phyloP scores from a whole-genome alignment of 2,888 invertebrate genomes.

The Tetragonula carbonaria region DNA sequence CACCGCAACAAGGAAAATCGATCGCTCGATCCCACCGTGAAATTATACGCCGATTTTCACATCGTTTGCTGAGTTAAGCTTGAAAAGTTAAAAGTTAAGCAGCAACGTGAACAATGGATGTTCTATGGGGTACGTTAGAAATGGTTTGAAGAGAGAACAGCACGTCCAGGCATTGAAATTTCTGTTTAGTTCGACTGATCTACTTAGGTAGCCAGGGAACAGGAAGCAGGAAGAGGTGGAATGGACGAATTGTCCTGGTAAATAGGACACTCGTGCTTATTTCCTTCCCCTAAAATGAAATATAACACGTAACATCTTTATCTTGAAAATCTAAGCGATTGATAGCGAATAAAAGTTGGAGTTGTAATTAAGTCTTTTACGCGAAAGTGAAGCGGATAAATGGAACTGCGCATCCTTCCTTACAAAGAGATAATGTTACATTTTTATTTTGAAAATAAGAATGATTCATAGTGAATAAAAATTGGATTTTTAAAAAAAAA shows the following conservation, averaged over 20 bases:
- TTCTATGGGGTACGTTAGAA: not conserved
- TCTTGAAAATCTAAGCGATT: not conserved
- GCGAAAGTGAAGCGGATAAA: too few relatives aligned
- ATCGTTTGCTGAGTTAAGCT: not conserved
- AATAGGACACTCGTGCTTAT: conserved; percentile 15
- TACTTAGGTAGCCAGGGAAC: conserved; percentile 70
- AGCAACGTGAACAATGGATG: not conserved
- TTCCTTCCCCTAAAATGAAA: too few relatives aligned
- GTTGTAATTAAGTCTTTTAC: too few relatives aligned
- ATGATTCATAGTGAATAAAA: too few relatives aligned
- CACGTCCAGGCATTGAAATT: conserved; percentile 63
- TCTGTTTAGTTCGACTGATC: conserved; percentile 68
- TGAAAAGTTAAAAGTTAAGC: too few relatives aligned
- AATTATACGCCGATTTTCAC: not conserved
- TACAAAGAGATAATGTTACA: too few relatives aligned
- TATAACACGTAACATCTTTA: not conserved
- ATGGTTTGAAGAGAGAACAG: not conserved
- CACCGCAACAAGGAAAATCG: not conserved
- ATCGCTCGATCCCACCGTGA: not conserved
- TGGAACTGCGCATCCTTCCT: too few relatives aligned
- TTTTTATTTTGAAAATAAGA: too few relatives aligned
- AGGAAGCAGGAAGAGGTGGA: conserved; percentile 57
- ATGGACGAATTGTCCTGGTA: conserved; percentile 35
- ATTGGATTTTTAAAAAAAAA: too few relatives aligned
- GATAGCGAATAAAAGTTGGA: too few relatives aligned